phyloP scores from a whole-genome alignment of 1,140 invertebrate genomes.

The Lasioglossum albipes region DNA sequence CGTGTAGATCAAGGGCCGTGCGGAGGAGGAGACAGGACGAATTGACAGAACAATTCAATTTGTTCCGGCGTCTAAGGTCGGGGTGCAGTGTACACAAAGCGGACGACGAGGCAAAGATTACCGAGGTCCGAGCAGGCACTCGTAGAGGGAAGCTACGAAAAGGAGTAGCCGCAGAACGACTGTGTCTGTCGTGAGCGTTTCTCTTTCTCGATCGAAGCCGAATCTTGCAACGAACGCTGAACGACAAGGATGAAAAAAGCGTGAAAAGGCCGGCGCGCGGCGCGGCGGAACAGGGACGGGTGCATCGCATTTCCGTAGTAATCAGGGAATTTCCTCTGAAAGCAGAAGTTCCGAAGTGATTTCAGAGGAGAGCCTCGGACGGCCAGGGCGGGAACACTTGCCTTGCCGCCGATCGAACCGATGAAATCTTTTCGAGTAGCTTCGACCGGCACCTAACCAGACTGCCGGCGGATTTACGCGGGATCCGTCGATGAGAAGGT shows the following conservation, averaged over 20 bases:
- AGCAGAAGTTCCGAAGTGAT: slow-evolving; percentile 60
- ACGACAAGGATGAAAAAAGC: background rate
- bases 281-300: background rate
- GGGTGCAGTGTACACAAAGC: too few species aligned
- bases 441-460: slow-evolving; percentile 41
- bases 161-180: too few species aligned
- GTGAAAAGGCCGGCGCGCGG: too few species aligned
- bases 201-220: too few species aligned
- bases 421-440: slow-evolving; percentile 56
- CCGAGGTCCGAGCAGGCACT: too few species aligned
- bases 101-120: too few species aligned
- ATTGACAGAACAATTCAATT: too few species aligned
- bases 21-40: too few species aligned
- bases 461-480: slow-evolving; percentile 50
- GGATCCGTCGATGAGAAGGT: slow-evolving; percentile 53
- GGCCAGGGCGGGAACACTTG: slow-evolving; percentile 50
- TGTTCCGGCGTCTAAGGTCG: too few species aligned
- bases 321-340: slow-evolving; percentile 44
- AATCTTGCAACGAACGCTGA: background rate
- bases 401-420: slow-evolving; percentile 45
- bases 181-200: too few species aligned
- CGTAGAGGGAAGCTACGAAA: too few species aligned
- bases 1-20: too few species aligned
- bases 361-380: slow-evolving; percentile 1
- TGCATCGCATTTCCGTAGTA: slow-evolving; percentile 42